Percentiles rank a stretch among this genome's conserved stretches.
phyloP scores from a whole-genome alignment of 2,797 vertebrate species.

The Chaetodon trifasciatus region DNA sequence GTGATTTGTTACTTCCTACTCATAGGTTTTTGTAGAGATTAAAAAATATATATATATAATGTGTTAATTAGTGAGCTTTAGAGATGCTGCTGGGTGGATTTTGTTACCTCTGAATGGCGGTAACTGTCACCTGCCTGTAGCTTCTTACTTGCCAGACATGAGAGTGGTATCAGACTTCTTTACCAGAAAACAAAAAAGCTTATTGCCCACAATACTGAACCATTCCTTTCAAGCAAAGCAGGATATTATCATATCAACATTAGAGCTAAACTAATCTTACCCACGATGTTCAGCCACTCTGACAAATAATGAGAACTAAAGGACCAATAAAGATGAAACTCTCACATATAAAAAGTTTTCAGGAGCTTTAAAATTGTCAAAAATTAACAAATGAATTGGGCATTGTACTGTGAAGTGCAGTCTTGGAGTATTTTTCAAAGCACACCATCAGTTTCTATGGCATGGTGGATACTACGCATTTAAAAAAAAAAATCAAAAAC shows the following conservation, averaged over 20 bases:
- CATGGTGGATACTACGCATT: conserved; percentile 19
- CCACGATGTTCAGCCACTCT: neutral
- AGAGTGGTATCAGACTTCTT: neutral
- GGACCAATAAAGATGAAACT: neutral
- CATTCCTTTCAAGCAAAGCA: neutral
- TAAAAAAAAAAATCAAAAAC: conserved; percentile 44
- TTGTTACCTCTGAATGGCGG: neutral
- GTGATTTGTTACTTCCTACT: neutral
- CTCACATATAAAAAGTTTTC: neutral
- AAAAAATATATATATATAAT: neutral
- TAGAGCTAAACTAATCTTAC: neutral
- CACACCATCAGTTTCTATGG: conserved; percentile 18
- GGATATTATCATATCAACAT: neutral
- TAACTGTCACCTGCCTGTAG: neutral
- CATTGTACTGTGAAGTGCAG: neutral
- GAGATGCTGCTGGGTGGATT: no score
- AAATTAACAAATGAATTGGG: conserved; percentile 1
- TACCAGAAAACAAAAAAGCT: neutral
- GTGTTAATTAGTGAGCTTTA: neutral
- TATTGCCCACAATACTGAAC: neutral
- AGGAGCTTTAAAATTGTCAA: neutral
- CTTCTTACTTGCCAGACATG: neutral
- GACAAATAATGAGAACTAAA: neutral
- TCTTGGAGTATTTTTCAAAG: conserved; percentile 7
- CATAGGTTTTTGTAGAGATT: neutral